Evolutionary conservation across 2,113 vertebrate species (phyloP), one percentile per base, ranked within the genome.

Genomic region (Prunella himalayana): DNA sequence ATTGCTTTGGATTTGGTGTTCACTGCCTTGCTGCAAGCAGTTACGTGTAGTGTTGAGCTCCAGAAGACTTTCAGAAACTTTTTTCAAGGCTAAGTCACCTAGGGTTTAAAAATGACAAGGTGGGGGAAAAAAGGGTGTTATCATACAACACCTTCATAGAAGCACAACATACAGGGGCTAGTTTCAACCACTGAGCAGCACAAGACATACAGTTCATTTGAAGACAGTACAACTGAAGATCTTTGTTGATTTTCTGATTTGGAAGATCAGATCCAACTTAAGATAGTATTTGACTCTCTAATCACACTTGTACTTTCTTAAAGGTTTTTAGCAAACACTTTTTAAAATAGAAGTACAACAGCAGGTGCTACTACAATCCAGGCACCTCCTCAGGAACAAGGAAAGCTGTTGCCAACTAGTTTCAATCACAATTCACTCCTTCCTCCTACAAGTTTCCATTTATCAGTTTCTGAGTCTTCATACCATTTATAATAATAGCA

Each of bases 1-100:
- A 96, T 98, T 99, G 93, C 98, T 99, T 95, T 99, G 99, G 41
- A 99, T 11, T 30, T 42, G 96, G 93, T 97, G 98, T 42, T 8
- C 18, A 27, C 59, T 37, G 27, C 56, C 96, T 4, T 94, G 91
- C 27, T 92, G 82, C 15, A 13, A 79, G 84, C 99, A 99, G 19
- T 13, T 72, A 3, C 0, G 2, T 0, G 98, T 98, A 59, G 97
- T 98, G 91, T 98, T 99, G 96, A 98, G 98, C 49, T 99, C 97
- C 94, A 99, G 86, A 54, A 99, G 98, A 22, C 61, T 97, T 75
- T 42, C 96, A 18, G 98, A 98, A 53, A 92, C 25, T n/a, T 42
- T 98, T 78, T 31, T 96, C 75, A 97, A 80, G 22, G 25, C 22
- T 73, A 98, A 76, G 11, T 99, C 98, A 92, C 99, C 99, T 99